Percentiles rank a stretch among this genome's conserved stretches.
Evolutionary conservation across 2,797 vertebrate species (phyloP).

Genomic region (Trematomus bernacchii): DNA sequence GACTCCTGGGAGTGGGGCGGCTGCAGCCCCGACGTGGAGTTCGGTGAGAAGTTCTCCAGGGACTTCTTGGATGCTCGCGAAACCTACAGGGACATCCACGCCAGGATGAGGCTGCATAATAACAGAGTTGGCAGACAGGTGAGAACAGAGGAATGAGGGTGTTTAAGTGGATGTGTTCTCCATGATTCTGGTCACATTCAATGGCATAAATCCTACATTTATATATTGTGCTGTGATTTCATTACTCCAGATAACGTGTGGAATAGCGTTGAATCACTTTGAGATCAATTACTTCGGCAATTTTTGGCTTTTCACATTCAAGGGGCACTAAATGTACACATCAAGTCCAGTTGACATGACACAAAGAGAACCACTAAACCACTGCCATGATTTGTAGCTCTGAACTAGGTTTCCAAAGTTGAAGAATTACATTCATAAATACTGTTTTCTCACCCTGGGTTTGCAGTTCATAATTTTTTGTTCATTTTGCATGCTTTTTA

Average conservation of each 20-base stretch:
- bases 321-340: no score
- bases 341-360: neutral
- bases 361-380: neutral
- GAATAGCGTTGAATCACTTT: neutral
- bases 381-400: neutral
- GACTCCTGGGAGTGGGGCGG: constrained; percentile 99
- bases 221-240: no score
- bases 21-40: constrained; percentile 98
- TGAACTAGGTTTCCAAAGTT: neutral
- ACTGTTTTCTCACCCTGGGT: no score
- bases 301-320: neutral
- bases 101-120: constrained; percentile 98
- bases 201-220: no score
- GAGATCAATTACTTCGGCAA: neutral
- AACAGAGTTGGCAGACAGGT: constrained; percentile 99
- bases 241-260: no score
- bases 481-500: no score
- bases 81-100: constrained; percentile 97
- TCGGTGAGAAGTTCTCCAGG: constrained; percentile 97
- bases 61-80: constrained; percentile 98
- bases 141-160: constrained; percentile 65
- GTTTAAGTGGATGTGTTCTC: neutral
- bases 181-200: no score
- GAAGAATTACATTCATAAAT: no score
- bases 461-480: no score